Base-by-base conservation (phyloP, 2,888 invertebrate species). In the Chrysolina haemoptera region DNA sequence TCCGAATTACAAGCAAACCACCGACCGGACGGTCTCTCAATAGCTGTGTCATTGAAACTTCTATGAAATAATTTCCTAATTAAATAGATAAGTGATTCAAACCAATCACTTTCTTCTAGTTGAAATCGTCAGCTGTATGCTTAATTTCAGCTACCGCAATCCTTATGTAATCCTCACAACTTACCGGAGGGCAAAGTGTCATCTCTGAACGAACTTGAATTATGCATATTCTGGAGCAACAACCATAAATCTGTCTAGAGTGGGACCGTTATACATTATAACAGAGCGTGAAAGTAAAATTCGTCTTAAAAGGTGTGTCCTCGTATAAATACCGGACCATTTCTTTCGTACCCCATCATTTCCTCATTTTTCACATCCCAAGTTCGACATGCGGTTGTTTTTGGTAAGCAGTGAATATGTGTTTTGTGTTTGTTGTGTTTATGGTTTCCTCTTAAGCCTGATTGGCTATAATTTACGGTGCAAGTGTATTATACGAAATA, bases 281-380 rank as follows among this genome's bases (percentile, higher is more conserved):
- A 27, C 11, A 12, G 59, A 59, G 9, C 66, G 76, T 70, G 76
- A 76, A 76, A 76, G 76, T 76, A 43, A 73, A 55, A 68, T 50
- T 68, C 40, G 73, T 64, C 69, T 62, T 22, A 35, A 50, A 74
- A 84, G 84, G 83, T 80, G 84, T 82, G 84, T 83, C 80, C 76
- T 65, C 65, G 65, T 85, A 85, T 84, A 85, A 83, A 84, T 79
- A 82, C 77, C 74, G 73, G 68, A 63, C 63, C 78, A 73, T 78
- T 78, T 79, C 74, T 73, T 78, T 78, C 76, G 63, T 66, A 72
- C 67, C 68, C 66, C 76, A 82, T 77, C 80, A 83, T 78, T 82
- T 80, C 83, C 78, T 40, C 81, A 76, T 77, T 77, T 78, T 80
- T 71, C 76, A 73, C 70, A 48, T 55, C 64, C 63, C 41, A 55